Evolutionary conservation across 2,113 vertebrate genomes (phyloP).

Genomic region (Pipra filicauda): DNA sequence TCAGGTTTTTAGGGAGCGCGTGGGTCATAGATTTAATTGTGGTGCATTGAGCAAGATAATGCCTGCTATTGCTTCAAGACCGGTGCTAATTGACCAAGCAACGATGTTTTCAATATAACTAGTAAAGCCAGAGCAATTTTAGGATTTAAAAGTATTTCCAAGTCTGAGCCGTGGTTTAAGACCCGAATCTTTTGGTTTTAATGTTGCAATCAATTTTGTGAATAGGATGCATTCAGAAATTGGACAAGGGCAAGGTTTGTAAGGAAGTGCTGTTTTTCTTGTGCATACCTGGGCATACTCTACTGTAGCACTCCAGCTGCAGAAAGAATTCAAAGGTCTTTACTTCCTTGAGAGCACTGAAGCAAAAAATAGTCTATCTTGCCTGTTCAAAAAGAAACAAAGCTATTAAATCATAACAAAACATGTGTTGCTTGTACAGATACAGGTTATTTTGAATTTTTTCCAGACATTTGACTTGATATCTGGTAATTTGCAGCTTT

Average conservation of each 20-base stretch:
- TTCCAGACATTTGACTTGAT: background rate
- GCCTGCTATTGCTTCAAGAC: background rate
- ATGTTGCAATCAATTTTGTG: background rate
- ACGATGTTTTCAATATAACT: background rate
- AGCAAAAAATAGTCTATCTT: background rate
- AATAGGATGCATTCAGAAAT: background rate
- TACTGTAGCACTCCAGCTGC: background rate
- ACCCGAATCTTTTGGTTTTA: background rate
- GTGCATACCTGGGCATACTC: background rate
- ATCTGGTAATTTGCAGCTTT: background rate
- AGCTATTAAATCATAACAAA: background rate
- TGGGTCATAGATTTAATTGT: background rate
- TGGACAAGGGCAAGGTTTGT: background rate
- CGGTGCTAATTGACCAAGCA: background rate
- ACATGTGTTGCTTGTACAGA: background rate
- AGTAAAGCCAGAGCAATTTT: background rate
- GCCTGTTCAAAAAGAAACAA: background rate
- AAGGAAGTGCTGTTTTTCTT: background rate
- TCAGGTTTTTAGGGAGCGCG: background rate
- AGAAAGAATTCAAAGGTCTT: background rate
- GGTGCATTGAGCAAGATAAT: background rate
- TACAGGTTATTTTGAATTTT: background rate
- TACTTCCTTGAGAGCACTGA: background rate
- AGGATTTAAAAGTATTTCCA: background rate
- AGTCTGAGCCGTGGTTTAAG: background rate